phyloP scores from a whole-genome alignment of 2,888 invertebrate genomes.

The Pristionchus exspectatus region DNA sequence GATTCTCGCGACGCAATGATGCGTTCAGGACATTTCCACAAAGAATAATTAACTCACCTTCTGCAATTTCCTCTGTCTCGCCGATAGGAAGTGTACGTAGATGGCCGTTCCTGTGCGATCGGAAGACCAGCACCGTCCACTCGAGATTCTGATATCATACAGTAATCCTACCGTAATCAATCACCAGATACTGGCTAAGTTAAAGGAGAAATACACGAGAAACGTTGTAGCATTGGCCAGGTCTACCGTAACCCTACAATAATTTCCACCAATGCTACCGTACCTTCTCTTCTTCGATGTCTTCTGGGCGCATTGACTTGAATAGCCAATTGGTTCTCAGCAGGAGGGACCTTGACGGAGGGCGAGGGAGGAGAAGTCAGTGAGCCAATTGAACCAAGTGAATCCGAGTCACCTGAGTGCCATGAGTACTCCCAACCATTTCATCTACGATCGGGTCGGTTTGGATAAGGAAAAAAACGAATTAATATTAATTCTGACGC shows the following conservation, averaged over 20 bases:
- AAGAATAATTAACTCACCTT: slow-evolving; percentile 12
- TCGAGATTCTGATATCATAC: slow-evolving; percentile 5
- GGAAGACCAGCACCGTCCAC: slow-evolving; percentile 55
- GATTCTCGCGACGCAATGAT: not conserved
- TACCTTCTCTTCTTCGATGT: slow-evolving; percentile 53
- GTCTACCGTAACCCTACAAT: not conserved
- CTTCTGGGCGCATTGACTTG: slow-evolving; percentile 50
- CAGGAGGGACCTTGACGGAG: not conserved
- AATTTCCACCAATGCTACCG: not conserved
- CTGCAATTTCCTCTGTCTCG: slow-evolving; percentile 68
- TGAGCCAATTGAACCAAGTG: slow-evolving; percentile 41
- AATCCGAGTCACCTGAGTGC: not conserved
- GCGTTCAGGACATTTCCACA: not conserved
- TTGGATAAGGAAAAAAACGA: too few relatives aligned
- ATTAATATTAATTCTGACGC: not conserved
- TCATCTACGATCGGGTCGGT: too few relatives aligned
- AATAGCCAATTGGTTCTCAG: slow-evolving; percentile 35
- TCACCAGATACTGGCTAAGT: not conserved
- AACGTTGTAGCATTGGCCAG: too few relatives aligned
- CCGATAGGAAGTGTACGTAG: slow-evolving; percentile 71
- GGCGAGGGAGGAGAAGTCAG: slow-evolving; percentile 40
- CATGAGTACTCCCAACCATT: not conserved
- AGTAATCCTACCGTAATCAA: not conserved
- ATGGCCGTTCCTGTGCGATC: slow-evolving; percentile 65
- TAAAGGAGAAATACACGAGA: too few relatives aligned